phyloP scores from a whole-genome alignment of 2,888 invertebrate genomes.

The Linnaemya tessellans region DNA sequence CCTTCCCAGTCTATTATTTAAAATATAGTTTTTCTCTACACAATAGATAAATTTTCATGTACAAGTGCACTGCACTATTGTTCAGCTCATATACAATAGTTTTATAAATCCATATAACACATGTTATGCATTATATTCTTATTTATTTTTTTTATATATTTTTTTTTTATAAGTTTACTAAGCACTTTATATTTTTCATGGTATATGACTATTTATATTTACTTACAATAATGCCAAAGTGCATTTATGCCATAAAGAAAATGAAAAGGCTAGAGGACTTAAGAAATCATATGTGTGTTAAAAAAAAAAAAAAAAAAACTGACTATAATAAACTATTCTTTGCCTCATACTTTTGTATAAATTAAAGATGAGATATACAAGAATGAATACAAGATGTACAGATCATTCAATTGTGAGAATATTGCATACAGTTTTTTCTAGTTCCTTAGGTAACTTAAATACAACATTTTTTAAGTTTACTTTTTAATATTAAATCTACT shows the following conservation, averaged over 20 bases:
- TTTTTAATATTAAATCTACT: too few relatives aligned
- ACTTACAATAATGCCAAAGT: conserved; percentile 53
- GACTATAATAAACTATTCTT: conserved; percentile 5
- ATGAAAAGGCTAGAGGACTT: conserved; percentile 45
- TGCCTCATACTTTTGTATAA: background rate
- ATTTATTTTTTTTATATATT: background rate
- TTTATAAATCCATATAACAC: background rate
- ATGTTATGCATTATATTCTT: background rate
- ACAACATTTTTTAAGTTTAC: too few relatives aligned
- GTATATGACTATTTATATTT: conserved; percentile 50
- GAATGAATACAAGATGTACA: background rate
- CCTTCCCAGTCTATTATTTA: conserved; percentile 43
- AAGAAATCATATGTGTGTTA: conserved; percentile 42
- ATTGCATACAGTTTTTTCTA: too few relatives aligned
- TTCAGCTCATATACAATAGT: conserved; percentile 42
- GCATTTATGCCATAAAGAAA: conserved; percentile 46
- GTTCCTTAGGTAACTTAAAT: too few relatives aligned
- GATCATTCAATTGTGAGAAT: background rate
- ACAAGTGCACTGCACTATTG: conserved; percentile 37
- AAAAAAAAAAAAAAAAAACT: conserved; percentile 14
- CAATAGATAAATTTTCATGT: conserved; percentile 29
- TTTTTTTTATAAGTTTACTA: conserved; percentile 16
- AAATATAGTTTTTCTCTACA: conserved; percentile 23
- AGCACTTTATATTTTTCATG: conserved; percentile 20
- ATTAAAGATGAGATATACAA: background rate